A percentile compares a stretch with the other conserved stretches of the same genome.
Evolutionary conservation across 2,797 vertebrate species (phyloP).

Genomic region (Apogon hyalosoma): DNA sequence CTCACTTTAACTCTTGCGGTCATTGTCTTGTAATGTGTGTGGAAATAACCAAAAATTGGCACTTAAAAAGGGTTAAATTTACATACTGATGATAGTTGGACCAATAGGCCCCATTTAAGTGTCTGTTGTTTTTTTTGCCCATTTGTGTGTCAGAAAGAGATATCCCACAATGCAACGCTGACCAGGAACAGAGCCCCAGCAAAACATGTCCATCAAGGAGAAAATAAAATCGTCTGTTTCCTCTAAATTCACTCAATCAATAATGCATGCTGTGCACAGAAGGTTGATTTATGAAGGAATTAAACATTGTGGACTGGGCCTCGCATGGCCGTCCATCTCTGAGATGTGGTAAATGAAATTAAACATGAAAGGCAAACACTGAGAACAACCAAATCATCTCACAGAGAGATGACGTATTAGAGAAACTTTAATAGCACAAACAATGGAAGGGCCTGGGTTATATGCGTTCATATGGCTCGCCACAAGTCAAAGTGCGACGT

Average conservation of each 20-base stretch:
- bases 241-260: constrained; percentile 76
- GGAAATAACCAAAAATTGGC: too few species aligned
- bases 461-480: constrained; percentile 21
- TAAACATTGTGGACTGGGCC: constrained; percentile 73
- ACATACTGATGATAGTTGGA: too few species aligned
- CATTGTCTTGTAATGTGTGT: too few species aligned
- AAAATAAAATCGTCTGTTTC: constrained; percentile 77
- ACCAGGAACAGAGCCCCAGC: constrained; percentile 40
- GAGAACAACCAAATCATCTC: constrained; percentile 55
- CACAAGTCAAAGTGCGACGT: constrained; percentile 40
- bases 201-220: constrained; percentile 73
- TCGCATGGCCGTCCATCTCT: constrained; percentile 66
- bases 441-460: constrained; percentile 3
- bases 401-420: constrained; percentile 22
- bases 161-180: constrained; percentile 21
- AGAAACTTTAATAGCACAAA: constrained; percentile 8
- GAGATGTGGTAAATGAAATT: constrained; percentile 64
- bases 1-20: too few species aligned
- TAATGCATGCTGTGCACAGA: constrained; percentile 75
- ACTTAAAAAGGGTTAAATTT: too few species aligned
- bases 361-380: constrained; percentile 73
- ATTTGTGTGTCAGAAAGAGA: constrained; percentile 40
- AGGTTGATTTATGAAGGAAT: constrained; percentile 79
- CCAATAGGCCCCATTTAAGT: constrained; percentile 18
- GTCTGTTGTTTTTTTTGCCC: constrained; percentile 48